Evolutionary conservation across 2,113 vertebrate genomes (phyloP).

Genomic region (Ivindomyrus marchei): DNA sequence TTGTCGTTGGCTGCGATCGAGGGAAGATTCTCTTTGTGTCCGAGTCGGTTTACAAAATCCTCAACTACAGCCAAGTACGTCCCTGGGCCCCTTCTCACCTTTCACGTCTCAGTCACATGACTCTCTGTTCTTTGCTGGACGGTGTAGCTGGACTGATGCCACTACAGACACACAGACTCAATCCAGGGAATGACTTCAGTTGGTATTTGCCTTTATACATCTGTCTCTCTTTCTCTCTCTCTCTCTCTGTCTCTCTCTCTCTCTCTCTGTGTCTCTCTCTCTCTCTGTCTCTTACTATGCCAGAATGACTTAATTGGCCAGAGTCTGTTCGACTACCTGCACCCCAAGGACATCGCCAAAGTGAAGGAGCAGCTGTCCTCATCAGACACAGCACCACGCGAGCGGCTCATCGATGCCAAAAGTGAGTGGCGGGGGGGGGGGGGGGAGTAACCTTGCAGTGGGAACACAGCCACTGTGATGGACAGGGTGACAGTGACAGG

Average conservation of each 20-base stretch:
- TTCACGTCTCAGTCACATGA: background rate
- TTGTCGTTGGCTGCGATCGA: constrained; percentile 96
- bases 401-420: constrained; percentile 96
- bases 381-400: constrained; percentile 86
- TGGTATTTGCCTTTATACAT: background rate
- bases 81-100: background rate
- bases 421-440: constrained; percentile 56
- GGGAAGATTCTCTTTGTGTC: constrained; percentile 98
- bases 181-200: background rate
- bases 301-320: constrained; percentile 96
- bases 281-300: background rate
- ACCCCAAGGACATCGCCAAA: constrained; percentile 99
- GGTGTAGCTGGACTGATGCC: background rate
- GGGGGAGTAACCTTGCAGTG: background rate
- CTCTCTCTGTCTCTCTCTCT: too few relatives aligned
- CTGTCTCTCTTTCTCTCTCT: background rate
- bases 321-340: constrained; percentile 97
- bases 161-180: background rate
- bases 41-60: constrained; percentile 97
- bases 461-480: background rate
- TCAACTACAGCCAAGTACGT: constrained; percentile 95
- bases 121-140: background rate
- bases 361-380: constrained; percentile 98
- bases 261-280: too few relatives aligned
- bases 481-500: background rate